Conservation (phyloP, 2,797 vertebrate genomes). For the Squalus acanthias region DNA sequence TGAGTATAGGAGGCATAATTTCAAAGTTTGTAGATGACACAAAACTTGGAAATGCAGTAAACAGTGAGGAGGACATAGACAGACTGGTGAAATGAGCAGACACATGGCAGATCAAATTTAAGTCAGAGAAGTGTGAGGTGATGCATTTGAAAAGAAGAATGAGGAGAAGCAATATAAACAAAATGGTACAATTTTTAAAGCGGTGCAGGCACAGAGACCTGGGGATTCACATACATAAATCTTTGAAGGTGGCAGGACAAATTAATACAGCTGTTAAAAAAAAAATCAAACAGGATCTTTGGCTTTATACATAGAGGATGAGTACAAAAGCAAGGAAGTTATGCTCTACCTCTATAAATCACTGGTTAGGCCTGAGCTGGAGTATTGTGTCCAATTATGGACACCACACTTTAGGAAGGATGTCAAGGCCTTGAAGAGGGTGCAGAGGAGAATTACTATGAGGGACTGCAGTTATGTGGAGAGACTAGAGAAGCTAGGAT, state of each 20-base stretch:
- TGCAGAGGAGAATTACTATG: too few relatives aligned
- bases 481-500: too few relatives aligned
- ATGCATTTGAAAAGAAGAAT: background rate
- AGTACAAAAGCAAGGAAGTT: too few relatives aligned
- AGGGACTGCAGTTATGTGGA: too few relatives aligned
- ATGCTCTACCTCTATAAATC: background rate
- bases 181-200: background rate
- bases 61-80: background rate
- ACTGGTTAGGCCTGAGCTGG: background rate
- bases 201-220: background rate
- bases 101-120: background rate
- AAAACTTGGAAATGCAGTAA: background rate
- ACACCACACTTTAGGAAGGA: too few relatives aligned
- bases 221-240: background rate
- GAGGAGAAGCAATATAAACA: background rate
- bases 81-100: background rate
- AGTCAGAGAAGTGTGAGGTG: background rate
- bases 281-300: background rate
- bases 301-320: too few relatives aligned
- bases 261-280: background rate
- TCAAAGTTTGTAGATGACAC: background rate
- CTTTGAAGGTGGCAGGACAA: background rate
- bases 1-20: background rate
- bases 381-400: too few relatives aligned
- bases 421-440: too few relatives aligned